Conservation (phyloP, 2,797 vertebrate species). For the Phoebastria nigripes region DNA sequence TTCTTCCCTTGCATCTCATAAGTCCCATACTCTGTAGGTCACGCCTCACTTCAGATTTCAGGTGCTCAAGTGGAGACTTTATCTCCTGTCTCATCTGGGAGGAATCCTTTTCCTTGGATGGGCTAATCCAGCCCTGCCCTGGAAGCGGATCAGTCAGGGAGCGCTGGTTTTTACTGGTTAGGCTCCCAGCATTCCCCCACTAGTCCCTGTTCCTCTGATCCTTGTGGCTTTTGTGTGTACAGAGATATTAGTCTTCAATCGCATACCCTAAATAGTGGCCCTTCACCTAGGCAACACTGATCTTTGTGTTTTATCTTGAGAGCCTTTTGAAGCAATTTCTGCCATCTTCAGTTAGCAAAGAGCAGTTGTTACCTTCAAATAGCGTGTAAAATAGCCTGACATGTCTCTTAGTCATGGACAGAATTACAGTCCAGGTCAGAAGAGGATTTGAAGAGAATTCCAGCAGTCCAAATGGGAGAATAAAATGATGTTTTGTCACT, state of each 20-base stretch:
- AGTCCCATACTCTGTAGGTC: background rate
- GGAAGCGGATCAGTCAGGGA: fast-evolving
- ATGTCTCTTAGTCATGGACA: background rate
- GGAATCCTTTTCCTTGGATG: background rate
- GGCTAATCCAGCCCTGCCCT: background rate
- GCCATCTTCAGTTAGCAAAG: background rate
- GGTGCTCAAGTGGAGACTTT: background rate
- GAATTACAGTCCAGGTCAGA: background rate
- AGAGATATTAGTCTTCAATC: background rate
- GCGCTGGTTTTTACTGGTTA: background rate
- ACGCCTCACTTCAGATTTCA: background rate
- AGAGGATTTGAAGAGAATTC: background rate
- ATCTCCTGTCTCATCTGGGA: background rate
- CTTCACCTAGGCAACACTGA: too few relatives aligned
- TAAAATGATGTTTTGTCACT: background rate
- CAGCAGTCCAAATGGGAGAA: background rate
- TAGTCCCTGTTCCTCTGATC: background rate
- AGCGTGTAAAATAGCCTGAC: background rate
- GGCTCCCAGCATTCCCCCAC: fast-evolving
- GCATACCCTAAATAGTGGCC: background rate
- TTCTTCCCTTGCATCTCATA: background rate
- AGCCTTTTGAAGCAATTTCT: background rate
- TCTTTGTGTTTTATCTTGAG: background rate
- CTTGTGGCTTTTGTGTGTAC: background rate
- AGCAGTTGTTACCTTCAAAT: background rate